phyloP scores from a whole-genome alignment of 1,140 invertebrate species.

The Aphelenchoides fujianensis region DNA sequence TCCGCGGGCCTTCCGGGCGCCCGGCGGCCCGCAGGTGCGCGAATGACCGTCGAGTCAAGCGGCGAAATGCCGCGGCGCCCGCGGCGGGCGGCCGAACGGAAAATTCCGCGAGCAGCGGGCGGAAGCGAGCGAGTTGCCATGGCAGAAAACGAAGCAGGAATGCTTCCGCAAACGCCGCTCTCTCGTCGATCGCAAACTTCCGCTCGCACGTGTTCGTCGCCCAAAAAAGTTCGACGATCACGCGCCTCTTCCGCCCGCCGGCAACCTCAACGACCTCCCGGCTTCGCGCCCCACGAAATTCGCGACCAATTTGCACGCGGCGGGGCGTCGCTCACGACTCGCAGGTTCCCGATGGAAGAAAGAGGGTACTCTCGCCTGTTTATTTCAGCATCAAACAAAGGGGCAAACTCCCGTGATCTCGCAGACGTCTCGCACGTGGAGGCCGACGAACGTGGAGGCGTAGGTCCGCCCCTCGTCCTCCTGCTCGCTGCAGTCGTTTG shows the following conservation, averaged over 20 bases:
- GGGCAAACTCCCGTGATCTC: neutral
- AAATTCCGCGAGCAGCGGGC: neutral
- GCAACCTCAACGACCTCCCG: no score
- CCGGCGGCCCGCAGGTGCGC: neutral
- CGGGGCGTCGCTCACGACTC: no score
- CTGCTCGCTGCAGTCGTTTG: neutral
- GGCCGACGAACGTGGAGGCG: neutral
- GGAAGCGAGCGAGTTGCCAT: neutral
- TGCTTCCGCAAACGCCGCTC: no score
- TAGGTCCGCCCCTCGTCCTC: neutral
- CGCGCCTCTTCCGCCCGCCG: no score
- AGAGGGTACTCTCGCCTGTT: no score
- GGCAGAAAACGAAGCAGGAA: neutral
- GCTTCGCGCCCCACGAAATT: no score
- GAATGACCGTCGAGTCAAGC: neutral
- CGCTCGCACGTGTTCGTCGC: neutral
- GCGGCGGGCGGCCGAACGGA: no score
- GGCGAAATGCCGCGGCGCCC: neutral
- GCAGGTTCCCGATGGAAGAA: no score
- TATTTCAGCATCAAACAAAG: neutral
- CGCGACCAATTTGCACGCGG: no score
- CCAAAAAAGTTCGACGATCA: neutral
- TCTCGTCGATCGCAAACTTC: neutral
- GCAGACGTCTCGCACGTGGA: neutral
- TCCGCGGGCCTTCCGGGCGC: neutral